Evolutionary conservation across 92 coral and sea anemone genomes (phyloP).

Genomic region (Hydrozoanthus gracilis): DNA sequence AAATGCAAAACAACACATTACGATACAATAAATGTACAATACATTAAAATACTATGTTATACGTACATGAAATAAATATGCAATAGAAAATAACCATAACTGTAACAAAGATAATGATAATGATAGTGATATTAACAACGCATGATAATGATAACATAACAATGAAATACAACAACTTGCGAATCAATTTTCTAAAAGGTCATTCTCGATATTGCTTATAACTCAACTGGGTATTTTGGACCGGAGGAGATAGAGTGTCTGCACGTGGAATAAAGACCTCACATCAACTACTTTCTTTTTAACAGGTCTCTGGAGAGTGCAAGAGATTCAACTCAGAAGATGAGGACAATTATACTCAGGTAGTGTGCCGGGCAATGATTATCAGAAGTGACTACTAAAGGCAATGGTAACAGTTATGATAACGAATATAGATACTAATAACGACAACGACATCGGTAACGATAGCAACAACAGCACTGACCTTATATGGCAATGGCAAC

Average conservation of each 20-base stretch:
- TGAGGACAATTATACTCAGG: constrained; percentile 45
- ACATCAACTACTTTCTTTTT: neutral
- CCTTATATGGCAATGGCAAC: neutral
- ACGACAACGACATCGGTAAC: neutral
- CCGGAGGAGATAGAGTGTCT: neutral
- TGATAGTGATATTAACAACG: neutral
- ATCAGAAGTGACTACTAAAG: neutral
- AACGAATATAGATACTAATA: neutral
- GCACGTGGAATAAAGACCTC: neutral
- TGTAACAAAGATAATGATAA: neutral
- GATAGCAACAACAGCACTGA: neutral
- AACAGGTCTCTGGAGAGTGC: constrained; percentile 29
- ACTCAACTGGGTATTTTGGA: neutral
- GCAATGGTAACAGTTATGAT: neutral
- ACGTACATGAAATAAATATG: too few relatives aligned
- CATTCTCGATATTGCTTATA: neutral
- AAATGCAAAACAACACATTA: too few relatives aligned
- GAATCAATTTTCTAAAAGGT: neutral
- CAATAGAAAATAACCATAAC: too few relatives aligned
- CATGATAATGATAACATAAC: neutral
- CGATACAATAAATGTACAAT: too few relatives aligned
- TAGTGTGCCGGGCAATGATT: neutral
- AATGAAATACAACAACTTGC: too few relatives aligned
- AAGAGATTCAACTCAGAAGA: constrained; percentile 37
- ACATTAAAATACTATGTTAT: too few relatives aligned